A percentile compares a stretch with the other conserved stretches of the same genome.
Evolutionary conservation across 2,888 invertebrate genomes (phyloP).

Genomic region (Pollenia angustigena): DNA sequence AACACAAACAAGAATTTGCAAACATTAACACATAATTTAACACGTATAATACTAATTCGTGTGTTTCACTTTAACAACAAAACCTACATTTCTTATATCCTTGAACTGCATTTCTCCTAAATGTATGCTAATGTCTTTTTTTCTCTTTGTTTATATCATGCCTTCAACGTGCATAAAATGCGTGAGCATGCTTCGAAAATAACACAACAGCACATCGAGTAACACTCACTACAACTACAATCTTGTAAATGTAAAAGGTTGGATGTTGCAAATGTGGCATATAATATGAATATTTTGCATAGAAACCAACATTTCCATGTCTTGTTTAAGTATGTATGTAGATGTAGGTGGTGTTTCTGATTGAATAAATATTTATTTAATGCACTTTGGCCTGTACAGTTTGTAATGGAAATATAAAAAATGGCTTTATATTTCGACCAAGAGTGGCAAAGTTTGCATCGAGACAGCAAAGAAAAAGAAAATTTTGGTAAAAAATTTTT

Average conservation of each 20-base stretch:
- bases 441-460: no score
- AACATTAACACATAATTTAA: no score
- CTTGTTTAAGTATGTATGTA: constrained; percentile 1
- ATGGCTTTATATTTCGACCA: no score
- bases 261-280: no score
- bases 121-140: constrained; percentile 10
- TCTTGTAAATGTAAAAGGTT: not conserved
- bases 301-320: not conserved
- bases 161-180: not conserved
- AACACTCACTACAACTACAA: not conserved
- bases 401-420: no score
- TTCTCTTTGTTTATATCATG: not conserved
- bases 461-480: no score
- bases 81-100: constrained; percentile 6
- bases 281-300: constrained; percentile 24
- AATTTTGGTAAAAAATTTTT: no score
- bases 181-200: not conserved
- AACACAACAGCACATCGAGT: not conserved
- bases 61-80: not conserved
- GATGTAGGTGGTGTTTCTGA: not conserved
- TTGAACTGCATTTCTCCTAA: constrained; percentile 18
- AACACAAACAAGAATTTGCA: no score
- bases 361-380: not conserved
- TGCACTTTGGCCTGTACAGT: not conserved
- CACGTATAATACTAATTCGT: no score